Evolutionary conservation across 2,888 invertebrate species (phyloP).

Genomic region (Acrobasis suavella): DNA sequence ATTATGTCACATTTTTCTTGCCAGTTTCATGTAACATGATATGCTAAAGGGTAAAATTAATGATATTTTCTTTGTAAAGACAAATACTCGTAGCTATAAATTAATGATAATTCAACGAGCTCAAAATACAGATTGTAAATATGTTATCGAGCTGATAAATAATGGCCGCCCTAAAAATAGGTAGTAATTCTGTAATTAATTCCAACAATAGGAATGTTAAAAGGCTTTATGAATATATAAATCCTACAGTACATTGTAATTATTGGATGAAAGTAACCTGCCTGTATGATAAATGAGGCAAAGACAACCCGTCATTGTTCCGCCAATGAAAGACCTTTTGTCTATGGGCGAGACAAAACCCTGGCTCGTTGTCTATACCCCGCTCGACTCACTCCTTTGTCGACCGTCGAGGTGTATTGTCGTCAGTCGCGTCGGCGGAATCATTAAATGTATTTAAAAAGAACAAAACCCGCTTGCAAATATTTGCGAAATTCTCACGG

Average conservation of each 20-base stretch:
- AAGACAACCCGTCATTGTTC: conserved; percentile 73
- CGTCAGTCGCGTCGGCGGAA: conserved; percentile 60
- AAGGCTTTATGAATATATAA: conserved; percentile 49
- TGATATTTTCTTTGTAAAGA: conserved; percentile 35
- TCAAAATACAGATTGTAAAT: not conserved
- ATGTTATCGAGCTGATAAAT: conserved; percentile 35
- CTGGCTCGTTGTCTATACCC: conserved; percentile 71
- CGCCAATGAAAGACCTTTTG: conserved; percentile 76
- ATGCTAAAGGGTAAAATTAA: conserved; percentile 20
- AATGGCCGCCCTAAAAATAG: conserved; percentile 56
- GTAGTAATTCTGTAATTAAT: conserved; percentile 65
- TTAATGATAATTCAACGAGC: not conserved
- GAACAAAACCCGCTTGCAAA: conserved; percentile 53
- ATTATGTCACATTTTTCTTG: conserved; percentile 30
- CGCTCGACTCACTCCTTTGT: conserved; percentile 69
- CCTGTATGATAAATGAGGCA: conserved; percentile 79
- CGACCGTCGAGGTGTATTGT: conserved; percentile 64
- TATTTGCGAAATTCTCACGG: conserved; percentile 68
- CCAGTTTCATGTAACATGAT: conserved; percentile 14
- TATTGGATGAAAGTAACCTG: conserved; percentile 80
- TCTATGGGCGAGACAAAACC: conserved; percentile 74
- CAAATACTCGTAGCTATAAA: conserved; percentile 24
- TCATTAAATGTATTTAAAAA: conserved; percentile 65
- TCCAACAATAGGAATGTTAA: conserved; percentile 52
- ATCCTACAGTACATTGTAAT: conserved; percentile 72